Evolutionary conservation across 2,797 vertebrate genomes (phyloP).

Genomic region (Coranthus polyacanthus): DNA sequence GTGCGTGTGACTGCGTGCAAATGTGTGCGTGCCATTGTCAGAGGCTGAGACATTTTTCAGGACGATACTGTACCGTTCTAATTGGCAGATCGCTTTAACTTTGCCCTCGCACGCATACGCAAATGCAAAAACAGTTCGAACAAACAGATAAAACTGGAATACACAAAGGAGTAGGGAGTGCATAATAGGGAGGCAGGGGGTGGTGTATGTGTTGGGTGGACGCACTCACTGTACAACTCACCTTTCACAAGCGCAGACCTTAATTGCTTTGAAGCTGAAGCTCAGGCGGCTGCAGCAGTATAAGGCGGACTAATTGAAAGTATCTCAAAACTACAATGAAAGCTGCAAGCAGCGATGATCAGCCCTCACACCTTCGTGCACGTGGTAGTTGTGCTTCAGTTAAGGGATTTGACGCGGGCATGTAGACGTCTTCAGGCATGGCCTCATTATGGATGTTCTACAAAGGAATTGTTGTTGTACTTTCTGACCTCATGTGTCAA

Average conservation of each 20-base stretch:
- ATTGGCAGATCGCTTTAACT: slow-evolving; percentile 60
- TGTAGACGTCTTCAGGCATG: too few relatives aligned
- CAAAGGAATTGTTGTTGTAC: too few relatives aligned
- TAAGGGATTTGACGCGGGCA: too few relatives aligned
- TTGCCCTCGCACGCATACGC: slow-evolving; percentile 14
- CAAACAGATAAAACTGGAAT: slow-evolving; percentile 9
- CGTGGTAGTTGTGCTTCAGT: too few relatives aligned
- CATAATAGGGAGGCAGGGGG: slow-evolving; percentile 14
- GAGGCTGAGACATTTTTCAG: slow-evolving; percentile 52
- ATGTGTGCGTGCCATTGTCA: slow-evolving; percentile 18
- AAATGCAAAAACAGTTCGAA: slow-evolving; percentile 30
- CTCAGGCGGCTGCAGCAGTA: slow-evolving; percentile 30
- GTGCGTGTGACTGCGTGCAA: background rate
- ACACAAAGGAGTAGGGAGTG: slow-evolving; percentile 8
- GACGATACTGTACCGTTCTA: slow-evolving; percentile 44
- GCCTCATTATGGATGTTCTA: too few relatives aligned
- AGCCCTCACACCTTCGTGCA: too few relatives aligned
- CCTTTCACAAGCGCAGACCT: slow-evolving; percentile 36
- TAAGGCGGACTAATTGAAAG: slow-evolving; percentile 41
- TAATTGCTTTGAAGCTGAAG: slow-evolving; percentile 62
- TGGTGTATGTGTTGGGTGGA: slow-evolving; percentile 13
- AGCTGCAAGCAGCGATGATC: too few relatives aligned
- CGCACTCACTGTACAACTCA: slow-evolving; percentile 34
- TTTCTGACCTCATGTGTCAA: too few relatives aligned
- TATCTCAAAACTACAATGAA: background rate